A percentile compares a stretch with the other conserved stretches of the same genome.
phyloP scores from a whole-genome alignment of 1,140 invertebrate species.

The Drusus annulatus region DNA sequence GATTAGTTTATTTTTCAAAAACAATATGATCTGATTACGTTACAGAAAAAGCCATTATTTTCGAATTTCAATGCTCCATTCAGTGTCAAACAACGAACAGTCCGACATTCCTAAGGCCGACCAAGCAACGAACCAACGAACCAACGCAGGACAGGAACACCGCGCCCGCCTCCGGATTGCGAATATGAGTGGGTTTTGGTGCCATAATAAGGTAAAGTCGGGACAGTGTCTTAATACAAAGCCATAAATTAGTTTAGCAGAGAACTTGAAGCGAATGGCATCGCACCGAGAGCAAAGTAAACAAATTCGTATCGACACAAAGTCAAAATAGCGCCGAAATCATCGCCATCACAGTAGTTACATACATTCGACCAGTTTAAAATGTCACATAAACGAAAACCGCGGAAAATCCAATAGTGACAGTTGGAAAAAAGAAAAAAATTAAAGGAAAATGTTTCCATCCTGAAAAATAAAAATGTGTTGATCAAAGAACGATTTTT shows the following conservation, averaged over 20 bases:
- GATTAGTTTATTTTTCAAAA: too few relatives aligned
- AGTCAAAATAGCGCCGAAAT: neutral
- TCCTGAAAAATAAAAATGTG: neutral
- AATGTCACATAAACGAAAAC: neutral
- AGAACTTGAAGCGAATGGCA: conserved; percentile 53
- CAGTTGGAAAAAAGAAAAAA: neutral
- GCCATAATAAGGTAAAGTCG: conserved; percentile 59
- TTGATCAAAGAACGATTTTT: neutral
- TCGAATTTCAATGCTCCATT: too few relatives aligned
- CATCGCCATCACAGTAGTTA: neutral
- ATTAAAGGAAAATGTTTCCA: conserved; percentile 26
- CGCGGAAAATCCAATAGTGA: neutral
- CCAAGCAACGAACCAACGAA: neutral
- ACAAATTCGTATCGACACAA: conserved; percentile 3
- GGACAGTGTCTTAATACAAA: conserved; percentile 53
- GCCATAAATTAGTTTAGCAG: conserved; percentile 59
- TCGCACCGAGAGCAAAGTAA: conserved; percentile 28
- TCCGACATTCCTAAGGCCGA: conserved; percentile 31
- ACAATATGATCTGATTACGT: too few relatives aligned
- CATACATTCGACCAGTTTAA: too few relatives aligned
- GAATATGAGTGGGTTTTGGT: conserved; percentile 59
- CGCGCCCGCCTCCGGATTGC: conserved; percentile 48
- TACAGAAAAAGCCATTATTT: too few relatives aligned
- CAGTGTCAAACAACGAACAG: conserved; percentile 2
- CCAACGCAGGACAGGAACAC: conserved; percentile 11